Conservation (phyloP, 2,888 invertebrate species). For the Microctonus brassicae region DNA sequence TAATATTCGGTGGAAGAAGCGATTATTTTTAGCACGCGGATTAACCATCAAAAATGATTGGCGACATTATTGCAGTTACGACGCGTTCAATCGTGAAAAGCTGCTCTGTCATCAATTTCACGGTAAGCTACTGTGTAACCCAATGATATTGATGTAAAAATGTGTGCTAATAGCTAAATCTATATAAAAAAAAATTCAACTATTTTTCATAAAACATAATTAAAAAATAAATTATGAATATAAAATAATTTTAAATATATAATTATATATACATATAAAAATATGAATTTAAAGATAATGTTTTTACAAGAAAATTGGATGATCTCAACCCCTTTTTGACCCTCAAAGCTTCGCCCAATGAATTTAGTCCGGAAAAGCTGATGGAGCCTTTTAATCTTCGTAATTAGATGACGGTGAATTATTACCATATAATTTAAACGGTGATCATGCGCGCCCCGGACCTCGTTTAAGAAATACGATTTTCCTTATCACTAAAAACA, state of each 20-base stretch:
- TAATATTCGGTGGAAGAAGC: slow-evolving; percentile 12
- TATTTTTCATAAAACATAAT: background rate
- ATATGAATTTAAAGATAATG: background rate
- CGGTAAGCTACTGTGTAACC: background rate
- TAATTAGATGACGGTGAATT: slow-evolving; percentile 21
- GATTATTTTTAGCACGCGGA: slow-evolving; percentile 14
- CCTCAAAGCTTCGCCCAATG: background rate
- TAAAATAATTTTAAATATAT: background rate
- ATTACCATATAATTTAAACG: slow-evolving; percentile 23
- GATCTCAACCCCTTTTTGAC: slow-evolving; percentile 2
- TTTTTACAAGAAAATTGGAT: background rate
- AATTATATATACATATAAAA: background rate
- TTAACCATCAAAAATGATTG: slow-evolving; percentile 25
- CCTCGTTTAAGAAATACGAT: slow-evolving; percentile 14
- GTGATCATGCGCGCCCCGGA: slow-evolving; percentile 9
- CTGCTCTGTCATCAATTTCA: slow-evolving; percentile 9
- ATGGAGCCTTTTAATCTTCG: slow-evolving; percentile 17
- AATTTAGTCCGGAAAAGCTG: background rate
- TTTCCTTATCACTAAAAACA: slow-evolving; percentile 13
- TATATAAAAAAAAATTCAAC: background rate
- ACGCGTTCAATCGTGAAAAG: slow-evolving; percentile 21
- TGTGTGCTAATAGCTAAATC: background rate
- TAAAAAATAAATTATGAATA: background rate
- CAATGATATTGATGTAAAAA: background rate
- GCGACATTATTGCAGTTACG: slow-evolving; percentile 24